phyloP scores from a whole-genome alignment of 1,140 invertebrate species.

The Lepidurus couesii region DNA sequence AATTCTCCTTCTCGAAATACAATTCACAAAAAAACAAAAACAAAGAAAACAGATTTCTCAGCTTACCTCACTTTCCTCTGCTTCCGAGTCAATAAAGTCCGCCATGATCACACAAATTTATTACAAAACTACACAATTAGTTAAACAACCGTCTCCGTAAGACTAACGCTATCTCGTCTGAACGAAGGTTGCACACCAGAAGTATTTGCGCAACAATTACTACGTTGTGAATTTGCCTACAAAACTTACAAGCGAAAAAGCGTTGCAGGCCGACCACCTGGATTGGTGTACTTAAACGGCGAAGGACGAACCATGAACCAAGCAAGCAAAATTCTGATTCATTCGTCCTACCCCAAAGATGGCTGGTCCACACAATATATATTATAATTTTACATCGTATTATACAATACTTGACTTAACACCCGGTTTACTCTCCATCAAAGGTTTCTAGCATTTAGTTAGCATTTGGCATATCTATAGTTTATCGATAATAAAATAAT shows the following conservation, averaged over 20 bases:
- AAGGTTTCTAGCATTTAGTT: too few relatives aligned
- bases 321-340: not conserved
- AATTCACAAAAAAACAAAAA: not conserved
- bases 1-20: not conserved
- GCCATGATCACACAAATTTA: constrained; percentile 51
- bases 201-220: not conserved
- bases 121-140: not conserved
- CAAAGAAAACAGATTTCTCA: constrained; percentile 28
- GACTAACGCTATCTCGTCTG: too few relatives aligned
- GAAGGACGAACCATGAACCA: not conserved
- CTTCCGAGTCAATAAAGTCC: constrained; percentile 74
- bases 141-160: too few relatives aligned
- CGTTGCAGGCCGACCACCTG: not conserved
- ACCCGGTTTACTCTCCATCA: too few relatives aligned
- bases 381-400: too few relatives aligned
- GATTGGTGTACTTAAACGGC: not conserved
- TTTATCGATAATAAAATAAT: too few relatives aligned
- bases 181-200: not conserved
- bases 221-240: not conserved
- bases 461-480: too few relatives aligned
- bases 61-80: constrained; percentile 73
- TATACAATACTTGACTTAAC: too few relatives aligned
- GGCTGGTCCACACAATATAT: too few relatives aligned
- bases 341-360: too few relatives aligned
- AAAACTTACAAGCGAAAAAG: not conserved